A percentile compares a stretch with the other conserved stretches of the same genome.
phyloP scores from a whole-genome alignment of 2,888 invertebrate genomes.

The Gisinianus flammeolus region DNA sequence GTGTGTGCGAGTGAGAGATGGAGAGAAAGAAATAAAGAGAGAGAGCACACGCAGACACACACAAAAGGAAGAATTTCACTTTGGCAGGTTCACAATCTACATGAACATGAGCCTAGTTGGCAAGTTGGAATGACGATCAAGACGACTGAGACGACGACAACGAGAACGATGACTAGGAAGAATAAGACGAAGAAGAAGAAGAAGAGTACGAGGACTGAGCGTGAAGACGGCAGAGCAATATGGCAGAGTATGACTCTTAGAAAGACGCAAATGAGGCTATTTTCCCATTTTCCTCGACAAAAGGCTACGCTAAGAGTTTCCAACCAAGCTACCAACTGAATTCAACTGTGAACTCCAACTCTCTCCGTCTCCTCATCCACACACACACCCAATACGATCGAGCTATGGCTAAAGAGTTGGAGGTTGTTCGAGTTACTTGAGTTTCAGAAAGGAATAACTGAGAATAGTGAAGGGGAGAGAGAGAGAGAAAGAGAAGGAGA shows the following conservation, averaged over 20 bases:
- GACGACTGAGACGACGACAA: background rate
- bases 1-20: too few species aligned
- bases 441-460: too few species aligned
- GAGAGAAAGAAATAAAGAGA: too few species aligned
- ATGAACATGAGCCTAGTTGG: background rate
- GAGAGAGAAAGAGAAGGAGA: background rate
- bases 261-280: slow-evolving; percentile 41
- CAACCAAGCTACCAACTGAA: background rate
- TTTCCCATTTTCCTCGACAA: slow-evolving; percentile 32
- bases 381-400: background rate
- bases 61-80: slow-evolving; percentile 35
- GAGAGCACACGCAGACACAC: slow-evolving; percentile 9
- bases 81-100: slow-evolving; percentile 24
- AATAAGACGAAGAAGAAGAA: background rate
- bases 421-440: too few species aligned
- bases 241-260: slow-evolving; percentile 14
- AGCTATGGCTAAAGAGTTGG: too few species aligned
- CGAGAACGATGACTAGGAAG: background rate
- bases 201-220: background rate
- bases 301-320: slow-evolving; percentile 24
- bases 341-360: slow-evolving; percentile 25
- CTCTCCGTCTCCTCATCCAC: background rate
- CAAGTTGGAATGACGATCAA: slow-evolving; percentile 7
- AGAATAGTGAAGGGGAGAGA: background rate
- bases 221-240: slow-evolving; percentile 16